A percentile compares a stretch with the other conserved stretches of the same genome.
Conservation (phyloP, 2,888 invertebrate species). For the Spisula subtruncata region DNA sequence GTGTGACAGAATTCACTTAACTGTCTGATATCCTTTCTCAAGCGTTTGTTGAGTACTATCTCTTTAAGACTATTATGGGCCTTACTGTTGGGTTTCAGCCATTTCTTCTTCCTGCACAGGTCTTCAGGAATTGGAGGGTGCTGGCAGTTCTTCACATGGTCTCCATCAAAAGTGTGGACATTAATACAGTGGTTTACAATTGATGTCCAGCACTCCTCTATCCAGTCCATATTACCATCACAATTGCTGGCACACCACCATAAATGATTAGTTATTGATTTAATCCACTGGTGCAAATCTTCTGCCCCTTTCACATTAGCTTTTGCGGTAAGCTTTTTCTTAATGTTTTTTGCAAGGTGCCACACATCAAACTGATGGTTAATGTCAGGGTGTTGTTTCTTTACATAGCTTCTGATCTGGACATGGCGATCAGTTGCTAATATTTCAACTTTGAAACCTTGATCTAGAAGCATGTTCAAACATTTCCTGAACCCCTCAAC, state of each 20-base stretch:
- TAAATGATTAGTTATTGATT: constrained; percentile 47
- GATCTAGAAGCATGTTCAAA: constrained; percentile 46
- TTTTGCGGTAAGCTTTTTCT: constrained; percentile 45
- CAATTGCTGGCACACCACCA: constrained; percentile 56
- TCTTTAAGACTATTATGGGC: constrained; percentile 56
- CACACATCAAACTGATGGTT: constrained; percentile 63
- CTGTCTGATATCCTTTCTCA: constrained; percentile 54
- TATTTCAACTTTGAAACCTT: constrained; percentile 45
- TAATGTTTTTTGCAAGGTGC: constrained; percentile 49
- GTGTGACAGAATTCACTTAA: constrained; percentile 66
- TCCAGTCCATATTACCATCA: constrained; percentile 46
- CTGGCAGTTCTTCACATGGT: constrained; percentile 32
- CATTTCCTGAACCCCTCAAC: constrained; percentile 45
- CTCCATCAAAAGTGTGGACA: constrained; percentile 41
- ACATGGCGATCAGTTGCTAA: constrained; percentile 62
- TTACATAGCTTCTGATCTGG: constrained; percentile 50
- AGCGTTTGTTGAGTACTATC: constrained; percentile 51
- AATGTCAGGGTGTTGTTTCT: constrained; percentile 27
- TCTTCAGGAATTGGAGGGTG: constrained; percentile 39
- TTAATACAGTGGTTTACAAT: constrained; percentile 45
- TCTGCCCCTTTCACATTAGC: constrained; percentile 50
- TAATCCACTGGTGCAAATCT: constrained; percentile 42
- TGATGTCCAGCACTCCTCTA: constrained; percentile 52
- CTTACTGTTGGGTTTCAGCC: constrained; percentile 50
- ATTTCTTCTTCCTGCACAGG: constrained; percentile 42